A percentile compares a stretch with the other conserved stretches of the same genome.
phyloP scores from a whole-genome alignment of 1,140 invertebrate species.

The Choristoneura fumiferana region DNA sequence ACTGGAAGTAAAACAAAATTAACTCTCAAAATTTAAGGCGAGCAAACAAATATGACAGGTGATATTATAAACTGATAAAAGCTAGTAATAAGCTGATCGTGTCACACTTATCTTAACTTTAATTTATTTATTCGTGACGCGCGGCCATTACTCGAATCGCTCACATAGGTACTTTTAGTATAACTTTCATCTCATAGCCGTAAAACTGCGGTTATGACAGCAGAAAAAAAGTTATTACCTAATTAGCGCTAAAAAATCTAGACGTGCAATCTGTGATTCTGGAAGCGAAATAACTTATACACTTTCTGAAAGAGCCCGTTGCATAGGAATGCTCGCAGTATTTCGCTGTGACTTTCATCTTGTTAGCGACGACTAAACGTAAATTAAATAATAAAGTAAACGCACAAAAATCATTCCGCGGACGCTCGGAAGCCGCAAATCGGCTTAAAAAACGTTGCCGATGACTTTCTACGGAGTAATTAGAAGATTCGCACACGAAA shows the following conservation, averaged over 20 bases:
- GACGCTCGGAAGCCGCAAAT: slow-evolving; percentile 41
- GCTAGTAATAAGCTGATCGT: too few species aligned
- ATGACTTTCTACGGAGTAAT: slow-evolving; percentile 67
- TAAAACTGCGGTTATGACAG: slow-evolving; percentile 1
- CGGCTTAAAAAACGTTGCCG: slow-evolving; percentile 47
- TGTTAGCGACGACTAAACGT: slow-evolving; percentile 50
- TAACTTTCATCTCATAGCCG: too few species aligned
- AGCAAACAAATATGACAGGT: too few species aligned
- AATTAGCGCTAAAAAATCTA: slow-evolving; percentile 15
- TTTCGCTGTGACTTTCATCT: slow-evolving; percentile 55
- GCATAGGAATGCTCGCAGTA: neutral
- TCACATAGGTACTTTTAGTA: too few species aligned
- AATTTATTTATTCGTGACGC: too few species aligned
- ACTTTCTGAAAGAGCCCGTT: slow-evolving; percentile 5
- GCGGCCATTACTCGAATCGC: too few species aligned
- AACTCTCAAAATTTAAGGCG: too few species aligned
- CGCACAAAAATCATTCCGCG: slow-evolving; percentile 57
- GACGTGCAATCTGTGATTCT: slow-evolving; percentile 4
- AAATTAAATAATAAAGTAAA: slow-evolving; percentile 40
- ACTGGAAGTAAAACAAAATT: too few species aligned
- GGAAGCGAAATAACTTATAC: slow-evolving; percentile 4
- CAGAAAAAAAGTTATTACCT: slow-evolving; percentile 17
- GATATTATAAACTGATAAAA: too few species aligned
- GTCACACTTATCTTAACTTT: too few species aligned
- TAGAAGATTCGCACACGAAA: slow-evolving; percentile 73